phyloP scores from a whole-genome alignment of 2,888 invertebrate genomes.

The Dicycla oo region DNA sequence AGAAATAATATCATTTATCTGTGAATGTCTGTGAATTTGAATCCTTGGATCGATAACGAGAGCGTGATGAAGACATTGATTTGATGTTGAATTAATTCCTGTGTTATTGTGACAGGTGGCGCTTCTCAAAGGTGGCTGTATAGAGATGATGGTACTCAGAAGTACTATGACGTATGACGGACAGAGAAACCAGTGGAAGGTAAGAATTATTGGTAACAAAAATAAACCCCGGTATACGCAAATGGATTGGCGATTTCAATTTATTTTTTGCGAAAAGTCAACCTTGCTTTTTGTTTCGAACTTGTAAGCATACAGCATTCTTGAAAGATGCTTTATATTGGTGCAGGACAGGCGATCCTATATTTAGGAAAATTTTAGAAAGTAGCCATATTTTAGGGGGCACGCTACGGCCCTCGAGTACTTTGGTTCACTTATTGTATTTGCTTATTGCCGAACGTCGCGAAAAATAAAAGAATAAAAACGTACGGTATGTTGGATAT shows the following conservation, averaged over 20 bases:
- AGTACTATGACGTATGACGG: constrained; percentile 98
- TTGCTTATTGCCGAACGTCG: too few relatives aligned
- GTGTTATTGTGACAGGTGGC: constrained; percentile 80
- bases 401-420: too few relatives aligned
- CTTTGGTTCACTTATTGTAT: too few relatives aligned
- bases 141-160: constrained; percentile 98
- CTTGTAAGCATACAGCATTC: too few relatives aligned
- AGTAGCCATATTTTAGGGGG: too few relatives aligned
- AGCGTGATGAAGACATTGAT: too few relatives aligned
- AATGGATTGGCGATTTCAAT: neutral
- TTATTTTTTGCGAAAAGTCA: neutral
- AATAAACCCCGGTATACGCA: neutral
- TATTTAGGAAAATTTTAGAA: too few relatives aligned
- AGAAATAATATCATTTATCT: neutral
- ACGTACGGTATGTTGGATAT: too few relatives aligned
- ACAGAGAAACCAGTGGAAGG: constrained; percentile 97
- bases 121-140: constrained; percentile 97
- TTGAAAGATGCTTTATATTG: too few relatives aligned
- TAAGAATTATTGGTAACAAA: constrained; percentile 71
- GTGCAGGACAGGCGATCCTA: too few relatives aligned
- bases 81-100: neutral
- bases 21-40: neutral
- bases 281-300: neutral
- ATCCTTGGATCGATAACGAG: neutral
- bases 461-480: too few relatives aligned